Percentiles rank a stretch among this genome's conserved stretches.
phyloP scores from a whole-genome alignment of 2,888 invertebrate genomes.

The Cephus spinipes region DNA sequence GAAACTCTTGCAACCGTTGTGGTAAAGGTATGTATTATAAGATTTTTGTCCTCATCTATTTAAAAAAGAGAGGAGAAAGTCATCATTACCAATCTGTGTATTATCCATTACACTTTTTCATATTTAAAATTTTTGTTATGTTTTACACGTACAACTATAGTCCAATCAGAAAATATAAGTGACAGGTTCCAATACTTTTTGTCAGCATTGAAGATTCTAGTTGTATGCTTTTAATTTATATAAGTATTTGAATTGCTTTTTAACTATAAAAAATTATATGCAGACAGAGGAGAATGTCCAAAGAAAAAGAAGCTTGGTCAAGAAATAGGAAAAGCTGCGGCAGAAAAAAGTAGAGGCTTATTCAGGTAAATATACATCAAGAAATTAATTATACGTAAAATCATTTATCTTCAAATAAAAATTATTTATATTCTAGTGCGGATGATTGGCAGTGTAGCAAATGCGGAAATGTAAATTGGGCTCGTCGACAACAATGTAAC shows the following conservation, averaged over 20 bases:
- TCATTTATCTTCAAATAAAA: neutral
- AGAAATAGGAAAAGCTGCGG: slow-evolving; percentile 98
- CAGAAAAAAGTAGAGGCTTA: slow-evolving; percentile 97
- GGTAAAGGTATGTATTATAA: slow-evolving; percentile 72
- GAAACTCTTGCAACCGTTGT: slow-evolving; percentile 92
- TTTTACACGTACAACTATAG: neutral
- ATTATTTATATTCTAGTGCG: slow-evolving; percentile 76
- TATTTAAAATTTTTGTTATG: neutral
- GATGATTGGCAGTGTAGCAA: slow-evolving; percentile 99
- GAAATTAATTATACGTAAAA: slow-evolving; percentile 1
- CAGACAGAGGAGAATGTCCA: slow-evolving; percentile 67
- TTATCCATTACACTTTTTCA: neutral
- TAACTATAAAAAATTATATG: slow-evolving; percentile 18
- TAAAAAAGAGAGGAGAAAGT: neutral
- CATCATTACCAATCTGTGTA: neutral
- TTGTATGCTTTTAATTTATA: neutral
- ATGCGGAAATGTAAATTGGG: slow-evolving; percentile 99
- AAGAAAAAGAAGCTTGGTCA: slow-evolving; percentile 89
- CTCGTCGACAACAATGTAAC: slow-evolving; percentile 94
- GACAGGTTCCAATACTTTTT: neutral
- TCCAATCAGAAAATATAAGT: neutral
- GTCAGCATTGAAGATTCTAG: neutral
- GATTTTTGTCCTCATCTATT: neutral
- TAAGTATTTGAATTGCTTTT: neutral
- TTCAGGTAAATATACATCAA: slow-evolving; percentile 66